These are phyloP conservation scores for Amia ocellicauda DNA, from an alignment of 2,113 vertebrate species.

Conservation along the genomic window DNA sequence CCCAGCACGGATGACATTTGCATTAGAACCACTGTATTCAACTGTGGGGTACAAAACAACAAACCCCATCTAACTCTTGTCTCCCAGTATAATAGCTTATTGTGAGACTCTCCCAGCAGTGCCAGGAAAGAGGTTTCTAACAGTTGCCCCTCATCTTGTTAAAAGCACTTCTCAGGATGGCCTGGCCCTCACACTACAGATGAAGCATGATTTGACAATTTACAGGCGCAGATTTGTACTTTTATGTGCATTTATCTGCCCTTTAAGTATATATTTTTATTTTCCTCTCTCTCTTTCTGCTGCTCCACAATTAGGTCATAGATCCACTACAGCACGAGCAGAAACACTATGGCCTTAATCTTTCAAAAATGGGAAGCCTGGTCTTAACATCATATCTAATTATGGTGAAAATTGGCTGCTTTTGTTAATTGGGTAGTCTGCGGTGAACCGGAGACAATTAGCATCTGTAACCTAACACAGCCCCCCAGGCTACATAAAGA, in stretches of 20 bases:
- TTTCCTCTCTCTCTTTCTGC: not conserved
- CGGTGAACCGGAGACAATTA: conserved; percentile 17
- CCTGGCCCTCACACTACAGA: no score
- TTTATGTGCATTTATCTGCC: not conserved
- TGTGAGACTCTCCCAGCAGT: no score
- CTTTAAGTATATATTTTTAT: not conserved
- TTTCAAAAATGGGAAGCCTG: not conserved
- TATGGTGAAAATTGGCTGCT: conserved; percentile 14
- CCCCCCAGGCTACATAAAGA: conserved; percentile 5
- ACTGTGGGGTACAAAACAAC: no score
- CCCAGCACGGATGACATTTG: no score
- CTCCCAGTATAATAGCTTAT: no score
- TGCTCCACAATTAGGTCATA: conserved; percentile 25
- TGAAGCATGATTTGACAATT: no score
- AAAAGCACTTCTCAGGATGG: no score
- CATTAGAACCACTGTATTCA: no score
- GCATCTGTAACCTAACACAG: conserved; percentile 14
- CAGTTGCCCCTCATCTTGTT: no score
- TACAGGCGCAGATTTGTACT: not conserved
- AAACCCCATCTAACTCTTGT: no score
- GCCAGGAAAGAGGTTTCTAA: no score
- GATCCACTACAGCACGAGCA: conserved; percentile 1
- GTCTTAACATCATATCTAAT: conserved; percentile 11
- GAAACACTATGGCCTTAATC: conserved; percentile 12
- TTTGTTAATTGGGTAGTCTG: conserved; percentile 14